These are phyloP conservation scores for Chloropsis cyanopogon DNA, from an alignment of 2,113 vertebrate species.

Conservation along the genomic window DNA sequence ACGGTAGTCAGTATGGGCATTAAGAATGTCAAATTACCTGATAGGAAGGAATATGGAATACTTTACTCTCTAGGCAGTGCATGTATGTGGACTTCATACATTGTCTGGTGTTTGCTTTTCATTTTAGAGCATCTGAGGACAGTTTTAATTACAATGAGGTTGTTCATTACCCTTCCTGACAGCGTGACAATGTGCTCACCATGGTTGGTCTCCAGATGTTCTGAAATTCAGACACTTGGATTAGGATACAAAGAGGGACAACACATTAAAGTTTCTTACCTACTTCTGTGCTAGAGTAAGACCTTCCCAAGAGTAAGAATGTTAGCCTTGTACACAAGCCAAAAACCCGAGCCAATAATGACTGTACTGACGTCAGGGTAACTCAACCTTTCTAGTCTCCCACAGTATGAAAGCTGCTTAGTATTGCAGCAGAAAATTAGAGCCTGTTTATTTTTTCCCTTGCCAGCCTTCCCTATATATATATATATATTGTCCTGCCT, in stretches of 20 bases:
- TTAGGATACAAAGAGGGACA: background rate
- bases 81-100: background rate
- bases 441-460: background rate
- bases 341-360: background rate
- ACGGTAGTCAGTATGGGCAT: background rate
- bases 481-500: background rate
- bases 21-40: background rate
- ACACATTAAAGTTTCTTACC: background rate
- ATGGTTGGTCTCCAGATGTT: background rate
- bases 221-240: background rate
- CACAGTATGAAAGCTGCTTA: background rate
- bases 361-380: background rate
- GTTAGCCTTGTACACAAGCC: background rate
- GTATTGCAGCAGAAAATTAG: constrained; percentile 17
- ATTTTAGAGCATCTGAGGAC: background rate
- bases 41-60: background rate
- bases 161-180: constrained; percentile 1
- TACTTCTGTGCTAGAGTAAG: background rate
- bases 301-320: background rate
- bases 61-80: background rate
- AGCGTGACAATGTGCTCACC: fast-evolving
- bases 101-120: background rate
- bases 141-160: background rate
- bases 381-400: background rate
- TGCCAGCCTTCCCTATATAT: background rate